A percentile compares a stretch with the other conserved stretches of the same genome.
Conservation (phyloP, 2,888 invertebrate genomes). For the Gisinianus flammeolus region DNA sequence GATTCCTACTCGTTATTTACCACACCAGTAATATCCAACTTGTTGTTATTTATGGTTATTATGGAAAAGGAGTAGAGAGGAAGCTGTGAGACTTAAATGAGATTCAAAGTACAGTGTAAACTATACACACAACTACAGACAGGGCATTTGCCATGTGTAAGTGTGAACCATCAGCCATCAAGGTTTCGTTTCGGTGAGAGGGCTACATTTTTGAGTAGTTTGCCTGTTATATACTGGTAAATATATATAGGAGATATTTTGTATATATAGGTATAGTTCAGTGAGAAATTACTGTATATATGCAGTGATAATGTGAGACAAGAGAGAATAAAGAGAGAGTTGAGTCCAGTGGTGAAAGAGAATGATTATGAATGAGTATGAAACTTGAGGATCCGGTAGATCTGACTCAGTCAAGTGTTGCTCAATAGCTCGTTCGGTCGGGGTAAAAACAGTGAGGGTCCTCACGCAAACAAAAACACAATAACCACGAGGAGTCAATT, state of each 20-base stretch:
- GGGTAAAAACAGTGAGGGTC: background rate
- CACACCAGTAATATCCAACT: background rate
- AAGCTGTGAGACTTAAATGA: constrained; percentile 7
- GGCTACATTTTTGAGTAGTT: no score
- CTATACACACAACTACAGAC: no score
- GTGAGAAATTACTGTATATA: background rate
- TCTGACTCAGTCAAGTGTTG: background rate
- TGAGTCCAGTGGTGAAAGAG: constrained; percentile 6
- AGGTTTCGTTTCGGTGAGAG: no score
- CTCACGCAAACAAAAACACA: constrained; percentile 24
- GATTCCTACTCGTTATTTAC: background rate
- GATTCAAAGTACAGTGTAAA: background rate
- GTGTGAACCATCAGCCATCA: no score
- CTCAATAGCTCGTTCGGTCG: background rate
- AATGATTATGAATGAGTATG: constrained; percentile 15
- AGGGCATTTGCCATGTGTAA: no score
- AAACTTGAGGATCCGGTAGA: constrained; percentile 12
- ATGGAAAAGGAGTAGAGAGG: background rate
- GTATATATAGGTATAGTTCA: background rate
- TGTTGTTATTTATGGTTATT: constrained; percentile 22
- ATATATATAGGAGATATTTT: background rate
- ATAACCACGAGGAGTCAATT: constrained; percentile 26
- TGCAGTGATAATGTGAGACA: background rate
- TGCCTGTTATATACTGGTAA: no score
- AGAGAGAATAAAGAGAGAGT: background rate